These are phyloP conservation scores for Hyperoplus immaculatus DNA, from an alignment of 2,797 vertebrate species.

Conservation along the genomic window DNA sequence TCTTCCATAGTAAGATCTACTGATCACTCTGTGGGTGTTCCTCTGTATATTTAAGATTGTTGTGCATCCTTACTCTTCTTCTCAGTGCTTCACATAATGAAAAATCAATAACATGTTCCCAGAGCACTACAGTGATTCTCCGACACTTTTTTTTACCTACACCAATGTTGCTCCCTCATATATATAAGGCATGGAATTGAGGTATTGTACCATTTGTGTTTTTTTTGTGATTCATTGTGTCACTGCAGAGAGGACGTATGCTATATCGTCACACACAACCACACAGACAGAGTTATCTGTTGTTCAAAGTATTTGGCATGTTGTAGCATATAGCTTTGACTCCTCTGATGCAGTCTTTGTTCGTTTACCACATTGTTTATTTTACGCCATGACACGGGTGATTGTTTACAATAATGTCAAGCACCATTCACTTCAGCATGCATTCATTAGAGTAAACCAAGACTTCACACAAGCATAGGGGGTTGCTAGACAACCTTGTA, in stretches of 20 bases:
- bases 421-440: slow-evolving; percentile 33
- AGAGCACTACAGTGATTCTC: slow-evolving; percentile 16
- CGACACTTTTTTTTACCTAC: slow-evolving; percentile 11
- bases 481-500: too few species aligned
- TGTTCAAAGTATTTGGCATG: slow-evolving; percentile 28
- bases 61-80: slow-evolving; percentile 3
- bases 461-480: slow-evolving; percentile 36
- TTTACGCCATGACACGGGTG: slow-evolving; percentile 16
- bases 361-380: slow-evolving; percentile 33
- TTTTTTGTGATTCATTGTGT: slow-evolving; percentile 48
- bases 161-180: background rate
- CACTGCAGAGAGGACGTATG: slow-evolving; percentile 58
- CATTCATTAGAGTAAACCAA: slow-evolving; percentile 35
- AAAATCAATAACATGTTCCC: slow-evolving; percentile 14
- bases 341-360: slow-evolving; percentile 11
- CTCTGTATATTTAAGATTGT: background rate
- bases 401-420: slow-evolving; percentile 30
- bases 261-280: slow-evolving; percentile 26
- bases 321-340: slow-evolving; percentile 11
- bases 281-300: slow-evolving; percentile 54
- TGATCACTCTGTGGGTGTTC: background rate
- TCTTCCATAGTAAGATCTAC: background rate
- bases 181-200: slow-evolving; percentile 2
- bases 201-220: slow-evolving; percentile 35
- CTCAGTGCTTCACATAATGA: slow-evolving; percentile 40